Base-by-base conservation (phyloP, 1,140 invertebrate species). In the Lordiphosa collinella region DNA sequence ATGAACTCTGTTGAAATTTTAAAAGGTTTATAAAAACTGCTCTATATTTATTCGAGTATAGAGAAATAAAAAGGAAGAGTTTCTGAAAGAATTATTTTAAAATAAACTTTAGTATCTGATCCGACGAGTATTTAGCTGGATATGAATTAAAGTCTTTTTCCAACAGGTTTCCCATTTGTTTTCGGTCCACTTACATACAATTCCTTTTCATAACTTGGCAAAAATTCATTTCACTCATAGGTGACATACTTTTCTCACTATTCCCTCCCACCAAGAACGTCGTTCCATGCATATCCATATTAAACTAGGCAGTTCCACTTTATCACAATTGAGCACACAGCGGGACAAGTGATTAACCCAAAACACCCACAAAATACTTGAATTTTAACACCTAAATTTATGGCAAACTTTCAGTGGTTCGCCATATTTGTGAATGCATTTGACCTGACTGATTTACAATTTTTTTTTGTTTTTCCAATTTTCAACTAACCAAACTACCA, bases 311-410 rank as follows among this genome's bases (percentile, higher is more conserved):
- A 73, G 60, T 64, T 59, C 52, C 41, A 43, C 41, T 56, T 63
- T 55, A 72, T 59, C 65, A 29, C 36, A 70, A 44, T 49, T 29
- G 34, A 36, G 37, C 11, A 43, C 36, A 12, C 22, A 46, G 46
- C 49, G 16, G 43, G 63, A 14, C 18, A 37, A 31, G 38, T 66
- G 61, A 82, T 75, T 80, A 73, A 82, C 71, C 57, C 76, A 82
- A 64, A 44, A 52, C 35, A 22, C 35, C 49, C 53, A 52, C 56
- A 14, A 48, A 32, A 34, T 37, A 53, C 43, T 59, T 52, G 36
- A 43, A 48, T 58, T 62, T 43, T 44, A 61, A 56, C 76, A 70
- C 66, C 65, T 51, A 40, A 82, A 51, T 55, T 66, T 59, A 75
- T 74, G 75, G 56, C 40, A 53, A 44, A 47, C 31, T 18, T 48